Base-by-base conservation (phyloP, 2,113 vertebrate species). In the Calidris pygmaea region DNA sequence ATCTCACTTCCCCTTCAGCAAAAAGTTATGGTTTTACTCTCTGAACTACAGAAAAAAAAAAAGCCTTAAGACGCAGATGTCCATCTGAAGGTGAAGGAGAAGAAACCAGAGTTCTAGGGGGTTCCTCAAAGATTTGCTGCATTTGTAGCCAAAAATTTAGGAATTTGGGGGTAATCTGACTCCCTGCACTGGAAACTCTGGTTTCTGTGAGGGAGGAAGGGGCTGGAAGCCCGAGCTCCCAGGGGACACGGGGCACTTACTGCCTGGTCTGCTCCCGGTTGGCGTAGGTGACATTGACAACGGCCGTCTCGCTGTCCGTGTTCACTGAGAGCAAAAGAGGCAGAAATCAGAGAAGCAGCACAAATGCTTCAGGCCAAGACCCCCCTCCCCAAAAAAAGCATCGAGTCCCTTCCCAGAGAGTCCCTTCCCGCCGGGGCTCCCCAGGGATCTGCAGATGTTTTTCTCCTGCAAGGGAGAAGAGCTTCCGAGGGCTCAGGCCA, bases 281-380 rank as follows among this genome's bases (percentile, higher is more conserved):
- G 58, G 98, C 98, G 9, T 99, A 99, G 83, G 99, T 99, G 92
- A 99, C 99, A 5, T 99, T 99, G 63, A 99, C 99, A 68, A 99
- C 99, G 0, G 99, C 99, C 0, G 99, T 99, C 95, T 99, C 99
- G 7, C 99, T 99, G 39, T 99, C 99, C 0, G 99, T 99, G 97
- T 99, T 99, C 96, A 99, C 99, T 99, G 78, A 29, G 41, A 75
- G 93, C 23, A 12, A 63, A 17, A 92, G 35, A 73, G 88, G 77
- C 30, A 66, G 82, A 41, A 35, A 13, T n/a, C 21, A 77, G 39
- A 26, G 32, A 39, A 27, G 32, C 17, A 13, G 19, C 5, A 1
- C 0, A 0, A 62, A 16, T 9, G 0, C 9, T 30, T 6, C 4
- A 1, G 35, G 14, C 21, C 41, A 16, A 23, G 9, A 8, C 0